Base-by-base conservation (phyloP, 2,113 vertebrate genomes). In the Grammomys dolichurus region DNA sequence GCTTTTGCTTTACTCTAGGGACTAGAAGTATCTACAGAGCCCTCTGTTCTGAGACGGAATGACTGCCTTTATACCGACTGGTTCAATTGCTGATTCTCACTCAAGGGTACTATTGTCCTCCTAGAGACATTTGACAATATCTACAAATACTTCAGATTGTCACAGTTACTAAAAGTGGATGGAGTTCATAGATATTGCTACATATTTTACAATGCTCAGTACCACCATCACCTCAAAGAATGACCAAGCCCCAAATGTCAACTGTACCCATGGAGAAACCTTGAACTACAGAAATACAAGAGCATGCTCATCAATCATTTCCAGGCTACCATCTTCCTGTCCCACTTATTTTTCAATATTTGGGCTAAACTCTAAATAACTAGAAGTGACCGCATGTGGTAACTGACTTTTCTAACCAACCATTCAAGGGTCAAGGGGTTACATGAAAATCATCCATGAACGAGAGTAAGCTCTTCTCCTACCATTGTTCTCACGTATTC, bases 291-390 rank as follows among this genome's bases (percentile, higher is more conserved):
- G 67, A 81, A 54, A 65, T 31, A 16, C 22, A 82, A 70, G 65
- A 91, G 69, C 22, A 76, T 92, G 89, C 7, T 94, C 69, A 14
- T 36, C 13, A 3, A 8, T 40, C 81, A 43, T 24, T 81, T 40
- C 60, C 26, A 31, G 1, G 24, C 12, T 12, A 86, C 26, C n/a
- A 26, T 46, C 46, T 94, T 48, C 31, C 36, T 73, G 82, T 10
- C 76, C 54, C 48, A 46, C 14, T 92, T 93, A 84, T 73, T 95
- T 94, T 85, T 48, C 43, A 96, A 43, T 65, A 93, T 51, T 58
- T 86, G 95, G 67, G 26, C n/a, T 69, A 5, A 12, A 54, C 3
- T 46, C 67, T 78, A 87, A 89, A 69, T 70, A 94, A 31, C 20
- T 85, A 58, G 56, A 91, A n/a, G 73, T 48, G 36, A 92, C 48